Evolutionary conservation across 2,113 vertebrate species (phyloP).

Genomic region (Emydocephalus ijimae): DNA sequence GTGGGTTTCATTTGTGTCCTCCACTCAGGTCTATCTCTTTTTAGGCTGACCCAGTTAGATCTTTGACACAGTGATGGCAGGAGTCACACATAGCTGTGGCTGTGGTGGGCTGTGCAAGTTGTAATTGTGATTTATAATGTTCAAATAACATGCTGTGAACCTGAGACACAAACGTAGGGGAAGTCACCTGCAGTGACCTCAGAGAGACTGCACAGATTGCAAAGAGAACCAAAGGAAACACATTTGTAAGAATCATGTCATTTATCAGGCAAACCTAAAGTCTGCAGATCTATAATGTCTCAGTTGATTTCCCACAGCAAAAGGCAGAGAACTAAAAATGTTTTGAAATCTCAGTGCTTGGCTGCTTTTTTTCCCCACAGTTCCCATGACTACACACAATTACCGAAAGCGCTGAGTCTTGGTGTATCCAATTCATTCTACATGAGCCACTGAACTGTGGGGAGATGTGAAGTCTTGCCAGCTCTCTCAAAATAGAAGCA

Average conservation of each 20-base stretch:
- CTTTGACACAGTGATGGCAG: background rate
- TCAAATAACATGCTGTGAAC: background rate
- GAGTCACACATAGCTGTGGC: background rate
- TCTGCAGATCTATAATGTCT: constrained; percentile 2
- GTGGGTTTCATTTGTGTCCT: background rate
- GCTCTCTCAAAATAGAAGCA: background rate
- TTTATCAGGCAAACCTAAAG: background rate
- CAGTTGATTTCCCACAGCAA: background rate
- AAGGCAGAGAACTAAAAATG: background rate
- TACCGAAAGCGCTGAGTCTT: background rate
- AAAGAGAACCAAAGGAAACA: background rate
- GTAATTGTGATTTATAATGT: background rate
- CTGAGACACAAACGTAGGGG: background rate
- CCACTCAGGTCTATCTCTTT: background rate
- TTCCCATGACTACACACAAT: background rate
- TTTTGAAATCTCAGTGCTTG: background rate
- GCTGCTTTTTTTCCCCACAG: constrained; percentile 7
- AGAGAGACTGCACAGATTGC: background rate
- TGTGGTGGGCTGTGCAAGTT: background rate
- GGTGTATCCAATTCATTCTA: background rate
- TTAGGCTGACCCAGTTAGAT: background rate
- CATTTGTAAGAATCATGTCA: background rate
- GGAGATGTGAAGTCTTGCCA: constrained; percentile 10
- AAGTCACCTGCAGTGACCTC: background rate
- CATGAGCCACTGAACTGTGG: background rate